Evolutionary conservation across 2,797 vertebrate species (phyloP).

Genomic region (Etheostoma perlongum): DNA sequence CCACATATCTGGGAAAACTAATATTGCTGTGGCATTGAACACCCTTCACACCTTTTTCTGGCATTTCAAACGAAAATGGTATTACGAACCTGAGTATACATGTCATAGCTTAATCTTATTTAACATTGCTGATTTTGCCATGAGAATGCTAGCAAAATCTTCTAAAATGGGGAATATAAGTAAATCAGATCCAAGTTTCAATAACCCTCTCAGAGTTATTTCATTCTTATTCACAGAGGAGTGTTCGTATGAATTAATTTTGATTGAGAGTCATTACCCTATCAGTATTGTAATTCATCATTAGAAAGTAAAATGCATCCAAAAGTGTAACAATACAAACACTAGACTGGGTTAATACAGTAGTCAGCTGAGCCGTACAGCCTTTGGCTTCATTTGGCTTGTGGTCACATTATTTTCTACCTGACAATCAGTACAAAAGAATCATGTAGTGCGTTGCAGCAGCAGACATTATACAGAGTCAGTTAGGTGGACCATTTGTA

Average conservation of each 20-base stretch:
- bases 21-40: constrained; percentile 68
- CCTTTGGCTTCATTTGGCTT: constrained; percentile 55
- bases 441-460: constrained; percentile 17
- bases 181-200: not conserved
- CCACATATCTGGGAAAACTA: constrained; percentile 51
- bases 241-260: not conserved
- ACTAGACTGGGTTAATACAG: constrained; percentile 14
- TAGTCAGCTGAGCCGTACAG: constrained; percentile 11
- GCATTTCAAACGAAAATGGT: constrained; percentile 31
- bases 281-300: not conserved
- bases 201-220: not conserved
- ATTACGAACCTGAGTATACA: constrained; percentile 61
- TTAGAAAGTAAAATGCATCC: not conserved
- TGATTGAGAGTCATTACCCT: not conserved
- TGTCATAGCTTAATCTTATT: constrained; percentile 1
- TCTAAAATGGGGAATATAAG: not conserved
- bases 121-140: not conserved
- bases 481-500: constrained; percentile 23
- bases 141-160: constrained; percentile 1
- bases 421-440: constrained; percentile 12
- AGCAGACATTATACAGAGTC: constrained; percentile 22
- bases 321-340: constrained; percentile 18
- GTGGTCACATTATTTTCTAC: constrained; percentile 17
- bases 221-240: not conserved
- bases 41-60: constrained; percentile 4